Base-by-base conservation (phyloP, 1,140 invertebrate genomes). In the Episyrphus balteatus region DNA sequence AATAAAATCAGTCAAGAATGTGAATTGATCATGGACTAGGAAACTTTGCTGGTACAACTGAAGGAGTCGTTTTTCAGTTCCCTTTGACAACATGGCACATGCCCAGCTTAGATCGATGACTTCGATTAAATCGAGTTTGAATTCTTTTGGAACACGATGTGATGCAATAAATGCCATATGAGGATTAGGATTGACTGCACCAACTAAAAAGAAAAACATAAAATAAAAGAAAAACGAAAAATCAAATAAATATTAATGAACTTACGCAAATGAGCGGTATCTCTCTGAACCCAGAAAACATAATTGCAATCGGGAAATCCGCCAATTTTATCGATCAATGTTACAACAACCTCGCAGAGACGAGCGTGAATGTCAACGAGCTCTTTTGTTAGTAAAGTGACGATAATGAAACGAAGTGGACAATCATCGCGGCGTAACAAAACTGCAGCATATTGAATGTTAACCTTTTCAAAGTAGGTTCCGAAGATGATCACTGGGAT, bases 401-500 rank as follows among this genome's bases (percentile, higher is more conserved):
- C 42, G 19, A 51, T 49, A 17, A 51, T 40, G 30, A 42, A 40
- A 2, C 50, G 50, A 11, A 44, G 42, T n/a, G 13, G 26, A n/a
- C 32, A 26, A 17, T 40, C 46, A 3, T 42, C 43, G 33, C 39
- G 38, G 5, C 44, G 43, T 19, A 49, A 31, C 10, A 52, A 30
- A 1, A 54, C 50, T 2, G 44, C 47, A 30, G 34, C 40, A 45
- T 54, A 54, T 33, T 54, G 52, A 6, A 54, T 5, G 7, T 15
- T 15, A 30, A 44, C 40, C 5, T 40, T 15, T 32, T 49, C 37
- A 18, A 42, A 54, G n/a, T 46, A 46, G 2, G 32, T 44, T 17
- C 53, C 53, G 39, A 51, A 54, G n/a, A 54, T 47, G 11, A 54
- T 50, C 2, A 54, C 21, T 14, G 53, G 53, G n/a, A 50, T 44